Conservation (phyloP, 2,113 vertebrate genomes). For the Antennarius striatus region DNA sequence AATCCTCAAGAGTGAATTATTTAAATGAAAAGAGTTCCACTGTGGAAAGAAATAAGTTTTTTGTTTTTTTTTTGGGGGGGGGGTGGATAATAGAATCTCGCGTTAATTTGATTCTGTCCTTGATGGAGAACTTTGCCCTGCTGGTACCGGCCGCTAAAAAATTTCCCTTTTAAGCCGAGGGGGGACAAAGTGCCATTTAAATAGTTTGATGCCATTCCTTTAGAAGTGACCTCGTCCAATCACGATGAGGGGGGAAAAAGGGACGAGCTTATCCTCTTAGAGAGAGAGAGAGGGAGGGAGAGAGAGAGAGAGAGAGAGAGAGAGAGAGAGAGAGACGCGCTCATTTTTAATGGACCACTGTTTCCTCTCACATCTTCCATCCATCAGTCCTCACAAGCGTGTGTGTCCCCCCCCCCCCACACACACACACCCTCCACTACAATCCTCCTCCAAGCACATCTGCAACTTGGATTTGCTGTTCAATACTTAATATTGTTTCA, state of each 20-base stretch:
- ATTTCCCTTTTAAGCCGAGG: slow-evolving; percentile 55
- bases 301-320: slow-evolving; percentile 42
- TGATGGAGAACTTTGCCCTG: slow-evolving; percentile 34
- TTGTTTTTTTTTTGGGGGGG: too few relatives aligned
- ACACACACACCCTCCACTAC: neutral
- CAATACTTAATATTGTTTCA: neutral
- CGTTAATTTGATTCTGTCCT: slow-evolving; percentile 1
- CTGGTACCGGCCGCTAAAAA: slow-evolving; percentile 28
- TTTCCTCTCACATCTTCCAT: slow-evolving; percentile 66
- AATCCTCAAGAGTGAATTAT: slow-evolving; percentile 51
- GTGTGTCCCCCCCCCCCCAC: neutral
- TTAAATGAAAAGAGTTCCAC: slow-evolving; percentile 32
- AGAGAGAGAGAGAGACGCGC: slow-evolving; percentile 43
- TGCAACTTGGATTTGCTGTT: neutral
- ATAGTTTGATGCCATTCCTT: slow-evolving; percentile 88
- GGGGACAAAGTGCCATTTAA: slow-evolving; percentile 86
- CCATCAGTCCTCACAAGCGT: slow-evolving; percentile 43
- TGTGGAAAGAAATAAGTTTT: neutral
- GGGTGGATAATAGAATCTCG: neutral
- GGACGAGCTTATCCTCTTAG: slow-evolving; percentile 78
- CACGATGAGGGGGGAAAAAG: slow-evolving; percentile 74
- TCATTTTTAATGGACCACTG: slow-evolving; percentile 60
- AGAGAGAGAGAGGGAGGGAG: slow-evolving; percentile 36
- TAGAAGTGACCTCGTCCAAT: slow-evolving; percentile 84
- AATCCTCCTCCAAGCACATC: neutral